Conservation (phyloP, 2,113 vertebrate genomes). For the Proteles cristata region DNA sequence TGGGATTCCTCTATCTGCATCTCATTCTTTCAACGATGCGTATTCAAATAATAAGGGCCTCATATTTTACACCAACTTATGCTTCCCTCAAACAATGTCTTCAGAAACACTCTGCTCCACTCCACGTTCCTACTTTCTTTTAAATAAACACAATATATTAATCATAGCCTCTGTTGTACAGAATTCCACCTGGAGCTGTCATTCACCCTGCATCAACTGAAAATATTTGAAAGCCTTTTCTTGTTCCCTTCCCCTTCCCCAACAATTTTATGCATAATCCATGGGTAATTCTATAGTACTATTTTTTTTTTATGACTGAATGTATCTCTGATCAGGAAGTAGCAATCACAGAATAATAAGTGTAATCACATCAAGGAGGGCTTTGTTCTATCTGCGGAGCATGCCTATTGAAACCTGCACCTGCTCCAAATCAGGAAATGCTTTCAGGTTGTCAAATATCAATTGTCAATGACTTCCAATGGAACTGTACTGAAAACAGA, state of each 20-base stretch:
- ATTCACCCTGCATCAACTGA: neutral
- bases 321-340: conserved; percentile 64
- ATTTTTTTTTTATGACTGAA: neutral
- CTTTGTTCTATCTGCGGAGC: neutral
- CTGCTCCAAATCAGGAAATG: conserved; percentile 47
- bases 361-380: conserved; percentile 46
- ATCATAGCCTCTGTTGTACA: conserved; percentile 20
- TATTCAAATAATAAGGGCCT: neutral
- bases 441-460: conserved; percentile 16
- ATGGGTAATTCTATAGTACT: conserved; percentile 5
- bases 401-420: neutral
- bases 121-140: conserved; percentile 34
- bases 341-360: conserved; percentile 66
- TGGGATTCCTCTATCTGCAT: neutral
- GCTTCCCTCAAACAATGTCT: conserved; percentile 33
- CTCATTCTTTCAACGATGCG: neutral
- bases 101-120: neutral
- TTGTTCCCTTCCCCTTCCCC: neutral
- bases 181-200: conserved; percentile 59
- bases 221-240: neutral
- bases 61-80: neutral
- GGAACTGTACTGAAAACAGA: neutral
- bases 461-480: neutral
- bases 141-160: conserved; percentile 49
- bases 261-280: conserved; percentile 31